A percentile compares a stretch with the other conserved stretches of the same genome.
phyloP scores from a whole-genome alignment of 2,888 invertebrate species.

The Brachyptera risi region DNA sequence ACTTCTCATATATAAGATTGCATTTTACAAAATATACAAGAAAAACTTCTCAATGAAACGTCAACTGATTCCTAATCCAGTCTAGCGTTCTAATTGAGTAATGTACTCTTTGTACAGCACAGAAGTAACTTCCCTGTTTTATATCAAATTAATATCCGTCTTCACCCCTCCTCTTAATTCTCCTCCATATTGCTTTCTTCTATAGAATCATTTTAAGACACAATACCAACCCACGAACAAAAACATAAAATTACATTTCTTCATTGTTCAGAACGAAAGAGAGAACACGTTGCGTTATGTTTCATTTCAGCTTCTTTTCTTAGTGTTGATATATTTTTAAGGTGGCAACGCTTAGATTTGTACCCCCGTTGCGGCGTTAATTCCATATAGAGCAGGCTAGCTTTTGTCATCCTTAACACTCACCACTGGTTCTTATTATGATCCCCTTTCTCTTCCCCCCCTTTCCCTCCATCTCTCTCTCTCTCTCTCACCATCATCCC shows the following conservation, averaged over 20 bases:
- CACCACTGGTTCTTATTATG: conserved; percentile 24
- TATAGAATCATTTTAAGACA: background rate
- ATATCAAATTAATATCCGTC: background rate
- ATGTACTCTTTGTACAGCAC: no score
- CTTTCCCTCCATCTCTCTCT: conserved; percentile 17
- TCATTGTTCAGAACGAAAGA: conserved; percentile 1
- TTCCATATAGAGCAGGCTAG: conserved; percentile 23
- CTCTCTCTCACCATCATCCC: conserved; percentile 1
- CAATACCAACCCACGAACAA: conserved; percentile 11
- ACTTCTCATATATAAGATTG: no score
- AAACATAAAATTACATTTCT: conserved; percentile 12
- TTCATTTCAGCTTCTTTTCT: background rate
- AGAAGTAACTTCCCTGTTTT: no score
- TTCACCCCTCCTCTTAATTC: background rate
- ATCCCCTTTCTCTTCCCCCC: conserved; percentile 19
- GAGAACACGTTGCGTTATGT: background rate
- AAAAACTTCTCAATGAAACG: no score
- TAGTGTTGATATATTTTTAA: background rate
- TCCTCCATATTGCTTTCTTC: background rate
- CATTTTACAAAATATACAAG: no score
- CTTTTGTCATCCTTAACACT: conserved; percentile 26
- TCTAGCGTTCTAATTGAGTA: no score
- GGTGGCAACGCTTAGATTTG: background rate
- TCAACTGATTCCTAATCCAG: no score
- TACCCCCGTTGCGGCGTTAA: conserved; percentile 22